These are phyloP conservation scores for Sebastes steindachneri DNA, from an alignment of 2,797 vertebrate species.

Conservation along the genomic window DNA sequence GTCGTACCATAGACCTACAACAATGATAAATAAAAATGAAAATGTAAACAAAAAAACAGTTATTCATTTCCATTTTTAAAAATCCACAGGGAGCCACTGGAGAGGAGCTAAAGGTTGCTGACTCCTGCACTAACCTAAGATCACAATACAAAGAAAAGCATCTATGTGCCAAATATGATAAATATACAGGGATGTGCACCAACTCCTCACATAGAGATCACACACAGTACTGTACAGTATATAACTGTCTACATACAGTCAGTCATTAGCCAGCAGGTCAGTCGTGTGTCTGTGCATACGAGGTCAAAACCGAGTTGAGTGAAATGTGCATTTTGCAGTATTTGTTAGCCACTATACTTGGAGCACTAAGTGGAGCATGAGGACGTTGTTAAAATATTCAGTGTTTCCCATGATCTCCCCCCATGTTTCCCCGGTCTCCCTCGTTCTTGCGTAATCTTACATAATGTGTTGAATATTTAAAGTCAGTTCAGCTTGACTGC, in stretches of 20 bases:
- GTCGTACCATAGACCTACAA: no score
- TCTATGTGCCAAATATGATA: no score
- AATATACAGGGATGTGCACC: no score
- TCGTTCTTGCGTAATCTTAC: slow-evolving; percentile 62
- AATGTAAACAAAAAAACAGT: no score
- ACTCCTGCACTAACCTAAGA: neutral
- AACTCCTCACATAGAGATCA: no score
- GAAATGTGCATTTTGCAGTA: neutral
- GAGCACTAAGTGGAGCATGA: slow-evolving; percentile 31
- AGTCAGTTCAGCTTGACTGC: slow-evolving; percentile 10
- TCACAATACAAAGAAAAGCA: neutral
- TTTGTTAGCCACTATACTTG: neutral
- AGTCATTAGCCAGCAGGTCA: neutral
- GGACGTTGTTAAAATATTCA: slow-evolving; percentile 56
- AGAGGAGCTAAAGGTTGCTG: no score
- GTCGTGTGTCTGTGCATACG: no score
- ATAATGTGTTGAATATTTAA: slow-evolving; percentile 70
- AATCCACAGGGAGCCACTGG: no score
- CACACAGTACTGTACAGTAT: neutral
- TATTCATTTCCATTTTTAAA: no score
- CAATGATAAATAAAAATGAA: no score
- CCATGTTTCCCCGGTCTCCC: slow-evolving; percentile 36
- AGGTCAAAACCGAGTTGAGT: neutral
- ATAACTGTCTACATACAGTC: neutral
- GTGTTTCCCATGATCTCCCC: slow-evolving; percentile 40